Evolutionary conservation across 2,113 vertebrate genomes (phyloP).

Genomic region (Pangasianodon hypophthalmus): DNA sequence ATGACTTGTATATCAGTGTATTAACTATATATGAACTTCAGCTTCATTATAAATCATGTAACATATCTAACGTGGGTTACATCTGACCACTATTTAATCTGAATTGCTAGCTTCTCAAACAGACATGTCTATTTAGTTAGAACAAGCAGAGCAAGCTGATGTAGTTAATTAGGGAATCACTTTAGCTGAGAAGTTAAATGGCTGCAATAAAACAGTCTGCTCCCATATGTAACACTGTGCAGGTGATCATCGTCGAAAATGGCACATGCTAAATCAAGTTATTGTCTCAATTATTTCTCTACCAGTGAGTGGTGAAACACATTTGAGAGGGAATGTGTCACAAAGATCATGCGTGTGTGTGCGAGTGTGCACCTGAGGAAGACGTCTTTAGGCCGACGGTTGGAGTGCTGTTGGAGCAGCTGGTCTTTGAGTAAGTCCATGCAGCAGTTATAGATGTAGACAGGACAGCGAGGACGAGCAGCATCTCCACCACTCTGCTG

Average conservation of each 20-base stretch:
- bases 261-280: neutral
- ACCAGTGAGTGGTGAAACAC: neutral
- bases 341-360: neutral
- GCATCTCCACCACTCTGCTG: conserved; percentile 76
- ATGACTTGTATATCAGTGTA: neutral
- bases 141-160: neutral
- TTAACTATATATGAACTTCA: neutral
- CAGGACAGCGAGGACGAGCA: conserved; percentile 81
- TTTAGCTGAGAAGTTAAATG: neutral
- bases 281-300: neutral
- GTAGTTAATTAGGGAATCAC: neutral
- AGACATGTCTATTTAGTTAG: neutral
- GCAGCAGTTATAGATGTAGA: conserved; percentile 93
- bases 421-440: conserved; percentile 87
- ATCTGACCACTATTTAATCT: neutral
- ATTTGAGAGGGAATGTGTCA: neutral
- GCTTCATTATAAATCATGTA: neutral
- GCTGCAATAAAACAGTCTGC: neutral
- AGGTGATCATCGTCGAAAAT: neutral
- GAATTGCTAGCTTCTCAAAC: neutral
- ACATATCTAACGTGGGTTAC: neutral
- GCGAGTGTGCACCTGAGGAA: conserved; percentile 80
- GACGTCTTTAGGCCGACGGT: conserved; percentile 80
- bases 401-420: conserved; percentile 79
- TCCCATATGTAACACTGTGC: neutral